Conservation (phyloP, 2,113 vertebrate genomes). For the Taxidea taxus region DNA sequence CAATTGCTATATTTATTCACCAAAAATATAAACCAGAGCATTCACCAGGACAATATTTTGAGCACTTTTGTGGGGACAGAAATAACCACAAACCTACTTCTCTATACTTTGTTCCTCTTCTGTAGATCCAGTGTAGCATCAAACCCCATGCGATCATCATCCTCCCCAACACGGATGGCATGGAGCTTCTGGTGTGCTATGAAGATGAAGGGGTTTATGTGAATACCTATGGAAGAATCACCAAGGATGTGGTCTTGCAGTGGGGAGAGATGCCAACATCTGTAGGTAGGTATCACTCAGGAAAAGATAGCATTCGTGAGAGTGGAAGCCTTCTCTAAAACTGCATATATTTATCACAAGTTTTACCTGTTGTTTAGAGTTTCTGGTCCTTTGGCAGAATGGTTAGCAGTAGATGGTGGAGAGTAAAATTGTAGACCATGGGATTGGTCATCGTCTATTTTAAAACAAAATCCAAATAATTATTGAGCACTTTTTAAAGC, state of each 20-base stretch:
- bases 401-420: not conserved
- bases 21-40: not conserved
- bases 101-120: conserved; percentile 18
- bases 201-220: conserved; percentile 99
- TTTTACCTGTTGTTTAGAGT: not conserved
- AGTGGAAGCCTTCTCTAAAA: not conserved
- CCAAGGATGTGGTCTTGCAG: conserved; percentile 98
- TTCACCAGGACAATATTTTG: not conserved
- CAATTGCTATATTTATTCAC: not conserved
- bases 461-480: not conserved
- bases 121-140: conserved; percentile 95
- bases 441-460: not conserved
- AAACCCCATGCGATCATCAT: conserved; percentile 99
- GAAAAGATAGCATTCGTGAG: not conserved
- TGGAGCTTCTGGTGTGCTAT: conserved; percentile 98
- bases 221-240: conserved; percentile 98
- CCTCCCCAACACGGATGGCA: conserved; percentile 97
- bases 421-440: not conserved
- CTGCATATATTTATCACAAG: not conserved
- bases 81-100: not conserved
- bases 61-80: not conserved
- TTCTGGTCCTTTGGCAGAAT: not conserved
- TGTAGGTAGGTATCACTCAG: conserved; percentile 88
- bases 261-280: conserved; percentile 99
- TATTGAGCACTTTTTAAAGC: not conserved